phyloP scores from a whole-genome alignment of 2,888 invertebrate species.

The Eupithecia pulchellata region DNA sequence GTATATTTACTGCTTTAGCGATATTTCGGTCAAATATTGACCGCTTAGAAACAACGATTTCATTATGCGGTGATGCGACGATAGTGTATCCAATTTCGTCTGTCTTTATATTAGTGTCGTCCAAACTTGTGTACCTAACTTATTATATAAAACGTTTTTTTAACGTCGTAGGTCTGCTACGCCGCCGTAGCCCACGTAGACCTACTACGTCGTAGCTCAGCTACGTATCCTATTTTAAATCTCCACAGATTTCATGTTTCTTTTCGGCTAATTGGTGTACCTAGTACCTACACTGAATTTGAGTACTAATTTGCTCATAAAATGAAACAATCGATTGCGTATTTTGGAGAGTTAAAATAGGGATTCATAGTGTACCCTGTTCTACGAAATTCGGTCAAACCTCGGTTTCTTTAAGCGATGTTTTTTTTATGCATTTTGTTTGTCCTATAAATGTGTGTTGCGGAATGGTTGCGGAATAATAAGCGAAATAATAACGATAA shows the following conservation, averaged over 20 bases:
- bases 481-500: background rate
- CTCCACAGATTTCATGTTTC: too few relatives aligned
- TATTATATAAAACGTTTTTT: background rate
- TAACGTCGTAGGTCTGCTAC: conserved; percentile 3
- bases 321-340: too few relatives aligned
- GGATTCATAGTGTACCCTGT: too few relatives aligned
- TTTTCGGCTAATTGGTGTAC: too few relatives aligned
- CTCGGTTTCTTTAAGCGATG: background rate
- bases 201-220: background rate
- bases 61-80: background rate
- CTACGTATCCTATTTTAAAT: too few relatives aligned
- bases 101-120: background rate
- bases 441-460: background rate
- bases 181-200: background rate
- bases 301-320: too few relatives aligned
- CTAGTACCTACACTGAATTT: background rate
- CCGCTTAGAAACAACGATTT: background rate
- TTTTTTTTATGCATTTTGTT: background rate
- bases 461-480: background rate
- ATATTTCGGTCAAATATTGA: background rate
- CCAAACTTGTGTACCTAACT: background rate
- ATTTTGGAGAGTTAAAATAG: too few relatives aligned
- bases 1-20: background rate
- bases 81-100: background rate
- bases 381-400: background rate